Evolutionary conservation across 2,113 vertebrate species (phyloP).

Genomic region (Ailuropoda melanoleuca): DNA sequence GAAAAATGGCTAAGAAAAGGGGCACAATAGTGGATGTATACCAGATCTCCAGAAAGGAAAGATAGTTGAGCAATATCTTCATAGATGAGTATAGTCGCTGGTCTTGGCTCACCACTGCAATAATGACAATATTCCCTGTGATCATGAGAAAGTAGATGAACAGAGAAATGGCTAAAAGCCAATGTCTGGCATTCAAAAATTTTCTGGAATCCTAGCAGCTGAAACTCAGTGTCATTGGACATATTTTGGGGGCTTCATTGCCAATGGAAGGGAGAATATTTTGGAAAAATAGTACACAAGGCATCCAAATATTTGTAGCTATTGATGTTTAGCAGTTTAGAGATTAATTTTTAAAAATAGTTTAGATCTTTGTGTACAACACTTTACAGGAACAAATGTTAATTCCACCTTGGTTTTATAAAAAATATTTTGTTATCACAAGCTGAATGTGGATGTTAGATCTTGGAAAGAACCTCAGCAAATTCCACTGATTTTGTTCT

Average conservation of each 20-base stretch:
- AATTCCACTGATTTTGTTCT: not conserved
- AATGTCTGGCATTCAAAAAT: constrained; percentile 47
- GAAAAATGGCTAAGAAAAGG: constrained; percentile 48
- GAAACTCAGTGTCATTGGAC: constrained; percentile 60
- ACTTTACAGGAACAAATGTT: not conserved
- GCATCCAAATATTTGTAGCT: not conserved
- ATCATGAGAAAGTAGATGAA: constrained; percentile 66
- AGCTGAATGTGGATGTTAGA: not conserved
- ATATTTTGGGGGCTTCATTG: constrained; percentile 40
- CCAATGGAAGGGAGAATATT: not conserved
- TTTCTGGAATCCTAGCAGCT: constrained; percentile 72
- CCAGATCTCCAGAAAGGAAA: constrained; percentile 76
- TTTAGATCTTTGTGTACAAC: not conserved
- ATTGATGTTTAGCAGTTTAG: not conserved
- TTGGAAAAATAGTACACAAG: not conserved
- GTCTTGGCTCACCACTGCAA: constrained; percentile 50
- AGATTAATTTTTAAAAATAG: not conserved
- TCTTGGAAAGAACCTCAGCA: not conserved
- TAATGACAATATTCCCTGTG: constrained; percentile 50
- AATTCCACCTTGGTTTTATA: not conserved
- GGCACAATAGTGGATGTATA: constrained; percentile 73
- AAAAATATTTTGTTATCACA: not conserved
- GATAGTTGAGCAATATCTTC: constrained; percentile 71
- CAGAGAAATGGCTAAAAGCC: constrained; percentile 68
- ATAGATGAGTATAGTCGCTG: constrained; percentile 44